Conservation (phyloP, 2,113 vertebrate genomes). For the Physeter macrocephalus region DNA sequence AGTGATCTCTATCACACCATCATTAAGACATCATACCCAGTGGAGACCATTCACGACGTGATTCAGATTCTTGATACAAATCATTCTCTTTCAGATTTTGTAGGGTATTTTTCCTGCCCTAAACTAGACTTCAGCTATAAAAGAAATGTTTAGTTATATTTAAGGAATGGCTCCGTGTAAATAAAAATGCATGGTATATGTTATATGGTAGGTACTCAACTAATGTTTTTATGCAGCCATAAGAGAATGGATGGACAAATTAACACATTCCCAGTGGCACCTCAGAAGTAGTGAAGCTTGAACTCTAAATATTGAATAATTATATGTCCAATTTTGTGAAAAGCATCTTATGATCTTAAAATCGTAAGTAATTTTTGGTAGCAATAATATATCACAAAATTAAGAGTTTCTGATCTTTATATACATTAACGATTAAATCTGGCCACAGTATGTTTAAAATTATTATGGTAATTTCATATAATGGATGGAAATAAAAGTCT, state of each 20-base stretch:
- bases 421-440: constrained; percentile 11
- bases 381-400: not conserved
- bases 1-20: not conserved
- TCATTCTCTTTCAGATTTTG: not conserved
- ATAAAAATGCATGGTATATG: not conserved
- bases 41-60: not conserved
- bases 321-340: constrained; percentile 10
- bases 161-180: not conserved
- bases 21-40: not conserved
- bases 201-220: not conserved
- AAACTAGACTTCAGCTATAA: not conserved
- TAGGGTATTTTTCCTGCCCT: not conserved
- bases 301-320: constrained; percentile 8
- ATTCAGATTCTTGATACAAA: not conserved
- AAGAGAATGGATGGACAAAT: not conserved
- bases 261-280: not conserved
- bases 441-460: not conserved
- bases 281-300: not conserved
- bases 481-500: not conserved
- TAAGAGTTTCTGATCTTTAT: not conserved
- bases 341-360: not conserved
- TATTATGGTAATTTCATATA: constrained; percentile 4
- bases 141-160: not conserved
- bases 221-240: not conserved
- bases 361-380: not conserved